phyloP scores from a whole-genome alignment of 2,888 invertebrate species.

The Serrognathus titanus region DNA sequence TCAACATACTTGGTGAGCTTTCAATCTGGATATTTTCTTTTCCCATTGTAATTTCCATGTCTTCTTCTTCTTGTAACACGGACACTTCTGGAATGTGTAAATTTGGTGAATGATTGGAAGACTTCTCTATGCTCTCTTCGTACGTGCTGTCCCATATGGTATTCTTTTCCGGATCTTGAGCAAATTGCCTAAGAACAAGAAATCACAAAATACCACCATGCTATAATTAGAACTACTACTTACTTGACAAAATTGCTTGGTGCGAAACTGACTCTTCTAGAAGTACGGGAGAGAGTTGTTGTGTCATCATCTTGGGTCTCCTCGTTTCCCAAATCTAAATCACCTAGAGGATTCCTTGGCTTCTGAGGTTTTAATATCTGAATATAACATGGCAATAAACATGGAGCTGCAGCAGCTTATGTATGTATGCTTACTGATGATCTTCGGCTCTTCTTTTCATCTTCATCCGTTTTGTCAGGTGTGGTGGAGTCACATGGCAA shows the following conservation, averaged over 20 bases:
- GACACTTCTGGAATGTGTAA: background rate
- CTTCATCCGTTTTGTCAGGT: too few relatives aligned
- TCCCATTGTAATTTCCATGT: background rate
- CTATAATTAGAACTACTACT: slow-evolving; percentile 1
- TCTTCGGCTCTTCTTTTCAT: too few relatives aligned
- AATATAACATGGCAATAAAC: background rate
- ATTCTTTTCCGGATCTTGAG: slow-evolving; percentile 35
- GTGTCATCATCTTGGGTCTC: slow-evolving; percentile 18
- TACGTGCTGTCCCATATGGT: slow-evolving; percentile 40
- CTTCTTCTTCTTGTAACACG: background rate
- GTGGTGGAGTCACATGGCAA: too few relatives aligned
- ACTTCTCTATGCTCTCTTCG: slow-evolving; percentile 29
- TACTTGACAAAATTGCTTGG: slow-evolving; percentile 37
- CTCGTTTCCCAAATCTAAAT: slow-evolving; percentile 27
- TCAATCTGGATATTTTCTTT: background rate
- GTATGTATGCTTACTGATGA: too few relatives aligned
- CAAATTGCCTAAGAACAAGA: slow-evolving; percentile 31
- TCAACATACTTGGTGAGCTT: background rate
- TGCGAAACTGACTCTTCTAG: slow-evolving; percentile 40
- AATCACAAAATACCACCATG: too few relatives aligned
- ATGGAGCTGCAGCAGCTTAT: too few relatives aligned
- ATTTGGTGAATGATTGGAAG: slow-evolving; percentile 12
- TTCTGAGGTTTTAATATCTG: slow-evolving; percentile 32
- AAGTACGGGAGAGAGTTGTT: slow-evolving; percentile 18
- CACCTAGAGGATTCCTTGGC: slow-evolving; percentile 28